A percentile compares a stretch with the other conserved stretches of the same genome.
phyloP scores from a whole-genome alignment of 2,113 vertebrate species.

The Pelecanus crispus region DNA sequence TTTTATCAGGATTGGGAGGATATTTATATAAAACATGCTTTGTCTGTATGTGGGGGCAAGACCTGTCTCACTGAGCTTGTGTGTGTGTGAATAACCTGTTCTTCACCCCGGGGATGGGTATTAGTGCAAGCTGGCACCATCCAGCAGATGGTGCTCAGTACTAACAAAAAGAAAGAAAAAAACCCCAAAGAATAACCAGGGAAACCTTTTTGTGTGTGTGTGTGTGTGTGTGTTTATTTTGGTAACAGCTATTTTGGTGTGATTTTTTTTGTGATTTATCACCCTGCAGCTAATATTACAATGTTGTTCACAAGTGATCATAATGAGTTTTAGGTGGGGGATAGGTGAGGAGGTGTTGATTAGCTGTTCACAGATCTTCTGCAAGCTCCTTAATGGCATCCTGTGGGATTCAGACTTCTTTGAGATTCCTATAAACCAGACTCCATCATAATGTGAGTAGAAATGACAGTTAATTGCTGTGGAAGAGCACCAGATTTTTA shows the following conservation, averaged over 20 bases:
- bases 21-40: background rate
- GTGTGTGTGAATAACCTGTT: background rate
- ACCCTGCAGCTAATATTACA: background rate
- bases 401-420: background rate
- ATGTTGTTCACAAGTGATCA: background rate
- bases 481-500: background rate
- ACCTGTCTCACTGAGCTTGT: background rate
- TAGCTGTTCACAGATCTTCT: background rate
- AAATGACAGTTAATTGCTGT: background rate
- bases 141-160: constrained; percentile 63
- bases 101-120: background rate
- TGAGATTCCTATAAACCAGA: background rate
- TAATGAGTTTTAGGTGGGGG: background rate
- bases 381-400: background rate
- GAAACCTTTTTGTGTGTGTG: background rate
- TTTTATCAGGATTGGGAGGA: background rate
- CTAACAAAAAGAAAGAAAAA: background rate
- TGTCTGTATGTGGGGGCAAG: background rate
- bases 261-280: background rate
- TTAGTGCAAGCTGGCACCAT: background rate
- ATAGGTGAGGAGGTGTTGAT: background rate
- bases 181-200: accelerated
- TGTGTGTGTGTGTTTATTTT: too few species aligned
- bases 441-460: background rate
- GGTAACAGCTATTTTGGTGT: background rate